Conservation (phyloP, 2,113 vertebrate genomes). For the Chaetorhynchus papuensis region DNA sequence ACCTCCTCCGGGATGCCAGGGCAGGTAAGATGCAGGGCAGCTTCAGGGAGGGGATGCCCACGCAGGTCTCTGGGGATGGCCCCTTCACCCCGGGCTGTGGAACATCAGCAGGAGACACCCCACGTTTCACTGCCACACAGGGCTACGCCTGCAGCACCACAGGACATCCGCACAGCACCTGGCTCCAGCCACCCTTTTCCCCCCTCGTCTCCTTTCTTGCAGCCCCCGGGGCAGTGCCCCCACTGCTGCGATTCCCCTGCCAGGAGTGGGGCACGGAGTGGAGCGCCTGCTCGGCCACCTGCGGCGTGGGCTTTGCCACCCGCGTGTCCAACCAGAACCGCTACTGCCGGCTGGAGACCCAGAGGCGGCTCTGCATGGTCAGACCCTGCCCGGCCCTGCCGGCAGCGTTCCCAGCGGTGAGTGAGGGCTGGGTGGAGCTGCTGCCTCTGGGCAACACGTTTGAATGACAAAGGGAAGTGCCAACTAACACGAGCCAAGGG, state of each 20-base stretch:
- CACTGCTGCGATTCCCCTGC: slow-evolving; percentile 30
- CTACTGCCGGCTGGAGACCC: slow-evolving; percentile 83
- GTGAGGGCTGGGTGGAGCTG: background rate
- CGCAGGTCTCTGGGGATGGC: rapidly evolving
- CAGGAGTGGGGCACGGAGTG: slow-evolving; percentile 82
- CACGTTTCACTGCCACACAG: rapidly evolving
- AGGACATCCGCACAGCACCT: rapidly evolving
- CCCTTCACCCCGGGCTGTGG: background rate
- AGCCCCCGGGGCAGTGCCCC: background rate
- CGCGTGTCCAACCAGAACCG: slow-evolving; percentile 87
- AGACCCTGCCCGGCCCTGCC: slow-evolving; percentile 71
- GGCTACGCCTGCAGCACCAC: rapidly evolving
- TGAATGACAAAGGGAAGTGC: background rate
- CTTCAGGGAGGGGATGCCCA: background rate
- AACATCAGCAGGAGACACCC: background rate
- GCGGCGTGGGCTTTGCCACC: slow-evolving; percentile 84
- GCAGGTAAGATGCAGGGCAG: slow-evolving; percentile 65
- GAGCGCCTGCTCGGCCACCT: slow-evolving; percentile 86
- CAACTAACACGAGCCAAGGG: background rate
- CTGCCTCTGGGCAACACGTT: background rate
- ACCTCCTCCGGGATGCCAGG: slow-evolving; percentile 14
- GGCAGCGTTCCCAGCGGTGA: background rate
- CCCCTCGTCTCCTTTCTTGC: background rate
- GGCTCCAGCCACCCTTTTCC: background rate
- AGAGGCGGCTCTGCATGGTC: slow-evolving; percentile 79